Evolutionary conservation across 2,797 vertebrate species (phyloP).

Genomic region (Sebastes glaucus): DNA sequence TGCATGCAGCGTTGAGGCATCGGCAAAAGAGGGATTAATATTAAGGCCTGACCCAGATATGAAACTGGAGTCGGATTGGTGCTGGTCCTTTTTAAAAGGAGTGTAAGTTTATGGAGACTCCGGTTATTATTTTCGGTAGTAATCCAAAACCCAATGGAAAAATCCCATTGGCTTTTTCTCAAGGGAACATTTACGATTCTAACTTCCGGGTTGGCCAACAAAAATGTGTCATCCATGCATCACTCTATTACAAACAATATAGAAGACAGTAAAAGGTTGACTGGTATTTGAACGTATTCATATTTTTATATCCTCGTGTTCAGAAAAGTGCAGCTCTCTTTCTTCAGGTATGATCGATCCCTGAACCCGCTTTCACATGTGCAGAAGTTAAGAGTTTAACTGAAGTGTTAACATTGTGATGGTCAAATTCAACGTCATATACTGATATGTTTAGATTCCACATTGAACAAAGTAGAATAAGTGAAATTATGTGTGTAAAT

Average conservation of each 20-base stretch:
- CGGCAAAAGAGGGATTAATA: constrained; percentile 8
- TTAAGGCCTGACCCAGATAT: constrained; percentile 44
- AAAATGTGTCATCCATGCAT: too few species aligned
- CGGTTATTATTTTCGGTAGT: neutral
- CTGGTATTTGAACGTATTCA: neutral
- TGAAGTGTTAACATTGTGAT: neutral
- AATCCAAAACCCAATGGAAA: too few species aligned
- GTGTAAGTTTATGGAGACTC: constrained; percentile 10
- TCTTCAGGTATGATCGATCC: neutral
- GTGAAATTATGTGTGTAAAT: neutral
- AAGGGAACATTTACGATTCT: too few species aligned
- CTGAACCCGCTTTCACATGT: neutral
- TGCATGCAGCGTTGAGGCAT: neutral
- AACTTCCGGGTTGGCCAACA: too few species aligned
- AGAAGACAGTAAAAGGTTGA: neutral
- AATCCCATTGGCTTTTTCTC: too few species aligned
- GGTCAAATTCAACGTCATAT: neutral
- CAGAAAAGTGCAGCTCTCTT: neutral
- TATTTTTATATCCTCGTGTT: neutral
- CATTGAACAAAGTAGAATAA: neutral
- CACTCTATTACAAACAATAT: too few species aligned
- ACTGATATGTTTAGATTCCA: neutral
- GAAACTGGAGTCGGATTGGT: neutral
- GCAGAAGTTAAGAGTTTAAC: neutral
- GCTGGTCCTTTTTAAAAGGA: constrained; percentile 5